Evolutionary conservation across 2,888 invertebrate genomes (phyloP).

Genomic region (Mayetiola destructor): DNA sequence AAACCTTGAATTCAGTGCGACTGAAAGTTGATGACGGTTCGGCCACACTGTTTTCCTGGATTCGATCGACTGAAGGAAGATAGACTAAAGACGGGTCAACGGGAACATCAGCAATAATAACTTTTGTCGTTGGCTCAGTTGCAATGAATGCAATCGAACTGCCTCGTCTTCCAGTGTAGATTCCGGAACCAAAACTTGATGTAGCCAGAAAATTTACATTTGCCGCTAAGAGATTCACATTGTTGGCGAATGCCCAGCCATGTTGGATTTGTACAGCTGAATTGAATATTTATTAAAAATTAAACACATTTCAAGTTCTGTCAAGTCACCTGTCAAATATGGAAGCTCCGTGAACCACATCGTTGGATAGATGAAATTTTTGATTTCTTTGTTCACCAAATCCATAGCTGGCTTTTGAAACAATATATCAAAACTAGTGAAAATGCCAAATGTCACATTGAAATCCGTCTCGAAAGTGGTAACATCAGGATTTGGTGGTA

Average conservation of each 20-base stretch:
- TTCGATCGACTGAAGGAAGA: not conserved
- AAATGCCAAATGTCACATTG: constrained; percentile 42
- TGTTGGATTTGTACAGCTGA: constrained; percentile 43
- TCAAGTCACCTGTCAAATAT: constrained; percentile 38
- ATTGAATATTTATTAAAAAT: not conserved
- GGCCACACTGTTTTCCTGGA: not conserved
- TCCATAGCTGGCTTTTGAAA: constrained; percentile 32
- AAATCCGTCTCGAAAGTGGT: constrained; percentile 28
- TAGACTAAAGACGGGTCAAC: constrained; percentile 16
- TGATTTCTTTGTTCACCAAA: constrained; percentile 25
- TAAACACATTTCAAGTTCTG: not conserved
- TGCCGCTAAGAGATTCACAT: constrained; percentile 45
- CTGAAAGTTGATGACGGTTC: not conserved
- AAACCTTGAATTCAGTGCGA: not conserved
- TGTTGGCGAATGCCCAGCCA: constrained; percentile 43
- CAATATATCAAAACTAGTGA: constrained; percentile 22
- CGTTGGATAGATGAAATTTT: constrained; percentile 39
- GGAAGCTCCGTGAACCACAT: constrained; percentile 75
- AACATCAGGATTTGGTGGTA: constrained; percentile 22
- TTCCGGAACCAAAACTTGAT: constrained; percentile 49
- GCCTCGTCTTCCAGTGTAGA: constrained; percentile 36
- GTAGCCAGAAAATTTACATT: constrained; percentile 41
- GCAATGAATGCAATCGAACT: constrained; percentile 26
- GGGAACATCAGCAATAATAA: constrained; percentile 27
- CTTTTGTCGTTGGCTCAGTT: constrained; percentile 22